Percentiles rank a stretch among this genome's conserved stretches.
Conservation (phyloP, 1,140 invertebrate genomes). For the Megalopta genalis region DNA sequence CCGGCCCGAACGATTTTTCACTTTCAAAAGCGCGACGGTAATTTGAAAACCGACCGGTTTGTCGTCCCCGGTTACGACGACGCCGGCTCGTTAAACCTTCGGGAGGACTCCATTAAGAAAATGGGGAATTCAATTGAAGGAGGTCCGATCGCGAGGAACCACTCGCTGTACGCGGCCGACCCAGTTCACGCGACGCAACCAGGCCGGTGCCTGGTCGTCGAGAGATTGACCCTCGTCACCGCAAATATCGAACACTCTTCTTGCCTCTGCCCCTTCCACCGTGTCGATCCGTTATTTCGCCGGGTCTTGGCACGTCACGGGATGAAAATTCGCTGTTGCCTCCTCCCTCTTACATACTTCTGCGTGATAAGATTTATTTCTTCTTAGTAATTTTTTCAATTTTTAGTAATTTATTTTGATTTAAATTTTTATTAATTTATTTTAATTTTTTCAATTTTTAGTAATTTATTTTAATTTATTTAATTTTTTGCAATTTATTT, state of each 20-base stretch:
- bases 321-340: too few relatives aligned
- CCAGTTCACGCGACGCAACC: not conserved
- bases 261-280: not conserved
- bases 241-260: not conserved
- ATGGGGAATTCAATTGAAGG: not conserved
- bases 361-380: too few relatives aligned
- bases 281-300: too few relatives aligned
- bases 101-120: not conserved
- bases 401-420: too few relatives aligned
- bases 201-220: not conserved
- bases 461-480: too few relatives aligned
- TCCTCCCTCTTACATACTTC: too few relatives aligned
- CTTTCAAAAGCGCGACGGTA: not conserved
- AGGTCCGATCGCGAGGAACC: not conserved
- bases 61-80: not conserved
- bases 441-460: too few relatives aligned
- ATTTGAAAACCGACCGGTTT: not conserved
- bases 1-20: constrained; percentile 23
- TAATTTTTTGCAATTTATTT: too few relatives aligned
- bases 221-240: not conserved
- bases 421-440: too few relatives aligned
- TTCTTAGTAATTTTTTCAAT: too few relatives aligned
- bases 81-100: not conserved
- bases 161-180: too few relatives aligned
- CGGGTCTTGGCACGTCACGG: too few relatives aligned